Base-by-base conservation (phyloP, 2,113 vertebrate genomes). In the Phainopepla nitens region DNA sequence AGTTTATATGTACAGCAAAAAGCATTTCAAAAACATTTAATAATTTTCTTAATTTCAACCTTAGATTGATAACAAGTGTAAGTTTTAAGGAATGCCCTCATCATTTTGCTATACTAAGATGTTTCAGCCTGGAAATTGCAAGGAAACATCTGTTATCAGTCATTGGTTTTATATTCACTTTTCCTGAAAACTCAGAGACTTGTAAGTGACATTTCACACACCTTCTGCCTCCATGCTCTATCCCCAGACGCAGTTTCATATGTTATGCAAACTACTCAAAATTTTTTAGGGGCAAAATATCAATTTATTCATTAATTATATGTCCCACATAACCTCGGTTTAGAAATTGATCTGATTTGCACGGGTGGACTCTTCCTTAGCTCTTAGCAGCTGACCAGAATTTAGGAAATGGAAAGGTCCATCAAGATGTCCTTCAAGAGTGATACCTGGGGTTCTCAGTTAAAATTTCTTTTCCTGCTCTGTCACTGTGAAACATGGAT, bases 401-500 rank as follows among this genome's bases (percentile, higher is more conserved):
- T 84, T 84, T 28, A 57, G 60, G 56, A 93, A 73, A 77, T 11
- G 33, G 33, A 76, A 80, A 33, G 42, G 29, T 58, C 11, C 6
- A 3, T 51, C 49, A 65, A 56, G 65, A 41, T 47, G 7, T 31
- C 50, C 53, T 73, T 77, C 41, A 51, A 19, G 27, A 78, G 35
- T 20, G 23, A 8, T 47, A 44, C 8, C 13, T 60, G 9, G 21
- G 11, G 6, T 11, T 49, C 19, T 33, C 14, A 56, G 29, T 28
- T 60, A 51, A 58, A 35, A 65, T 69, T 51, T 50, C 4, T 69
- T 84, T 69, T 60, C 21, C 18, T 33, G 3, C 23, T 76, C 39
- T 54, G 15, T 47, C 0, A 0, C 61, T 2, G 3, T 76, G 39
- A 54, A 68, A 45, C 6, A 3, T 15, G 11, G 6, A 9, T 47